phyloP scores from a whole-genome alignment of 1,140 invertebrate species.

The Drosophila truncata region DNA sequence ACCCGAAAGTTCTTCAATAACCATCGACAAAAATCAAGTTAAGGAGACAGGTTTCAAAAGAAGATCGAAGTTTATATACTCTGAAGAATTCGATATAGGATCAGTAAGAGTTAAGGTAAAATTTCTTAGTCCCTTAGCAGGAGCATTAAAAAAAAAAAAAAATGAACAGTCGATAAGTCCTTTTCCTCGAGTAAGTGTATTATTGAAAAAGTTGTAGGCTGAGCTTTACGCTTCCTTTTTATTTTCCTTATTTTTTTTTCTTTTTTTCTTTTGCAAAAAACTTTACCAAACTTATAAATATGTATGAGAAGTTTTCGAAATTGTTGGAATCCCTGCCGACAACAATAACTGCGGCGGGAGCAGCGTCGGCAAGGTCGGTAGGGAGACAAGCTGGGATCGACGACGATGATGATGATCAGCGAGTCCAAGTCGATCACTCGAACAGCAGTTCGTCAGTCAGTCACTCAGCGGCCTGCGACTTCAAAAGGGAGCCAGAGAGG shows the following conservation, averaged over 20 bases:
- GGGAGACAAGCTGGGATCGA: constrained; percentile 65
- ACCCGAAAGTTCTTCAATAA: constrained; percentile 29
- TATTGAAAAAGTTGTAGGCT: constrained; percentile 56
- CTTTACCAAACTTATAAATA: constrained; percentile 83
- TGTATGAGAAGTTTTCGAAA: constrained; percentile 84
- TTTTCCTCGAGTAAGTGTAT: not conserved
- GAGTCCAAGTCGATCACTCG: constrained; percentile 62
- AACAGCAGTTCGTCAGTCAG: constrained; percentile 67
- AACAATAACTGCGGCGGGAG: constrained; percentile 52
- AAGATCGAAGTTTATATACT: constrained; percentile 13
- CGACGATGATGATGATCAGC: constrained; percentile 43
- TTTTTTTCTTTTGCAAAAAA: constrained; percentile 57
- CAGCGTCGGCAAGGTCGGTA: constrained; percentile 68
- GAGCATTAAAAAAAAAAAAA: not conserved
- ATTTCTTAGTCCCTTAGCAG: not conserved
- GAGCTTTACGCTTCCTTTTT: constrained; percentile 62
- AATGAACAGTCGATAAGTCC: too few relatives aligned
- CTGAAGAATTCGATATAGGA: too few relatives aligned
- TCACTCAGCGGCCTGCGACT: constrained; percentile 55
- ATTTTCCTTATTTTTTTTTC: not conserved
- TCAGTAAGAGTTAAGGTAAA: too few relatives aligned
- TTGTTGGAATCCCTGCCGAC: constrained; percentile 84
- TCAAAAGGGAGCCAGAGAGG: constrained; percentile 34
- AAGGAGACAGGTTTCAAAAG: not conserved
- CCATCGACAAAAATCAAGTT: constrained; percentile 28